Conservation (phyloP, 1,140 invertebrate genomes). For the Saccostrea glomerata region DNA sequence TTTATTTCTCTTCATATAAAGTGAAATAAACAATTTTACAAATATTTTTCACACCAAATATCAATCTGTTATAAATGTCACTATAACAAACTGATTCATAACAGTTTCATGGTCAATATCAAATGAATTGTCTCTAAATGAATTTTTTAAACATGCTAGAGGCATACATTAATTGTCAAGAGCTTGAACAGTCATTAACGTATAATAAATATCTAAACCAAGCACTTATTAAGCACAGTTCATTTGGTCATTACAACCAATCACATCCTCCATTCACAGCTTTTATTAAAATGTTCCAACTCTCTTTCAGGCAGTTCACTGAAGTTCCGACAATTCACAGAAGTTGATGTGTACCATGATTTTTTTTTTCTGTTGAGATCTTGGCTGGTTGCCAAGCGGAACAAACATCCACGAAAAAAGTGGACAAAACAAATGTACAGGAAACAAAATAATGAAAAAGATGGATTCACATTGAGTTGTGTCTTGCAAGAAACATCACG, state of each 20-base stretch:
- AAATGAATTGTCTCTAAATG: constrained; percentile 35
- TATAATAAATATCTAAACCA: constrained; percentile 21
- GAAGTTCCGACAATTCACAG: constrained; percentile 28
- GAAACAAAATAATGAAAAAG: constrained; percentile 33
- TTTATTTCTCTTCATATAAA: constrained; percentile 35
- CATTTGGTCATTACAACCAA: constrained; percentile 20
- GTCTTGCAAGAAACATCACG: constrained; percentile 31
- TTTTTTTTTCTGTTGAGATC: background rate
- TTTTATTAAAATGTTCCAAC: background rate
- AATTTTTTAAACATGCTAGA: background rate
- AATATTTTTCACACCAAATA: constrained; percentile 38
- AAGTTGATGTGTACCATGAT: constrained; percentile 20
- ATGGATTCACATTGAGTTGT: constrained; percentile 38
- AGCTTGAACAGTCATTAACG: background rate
- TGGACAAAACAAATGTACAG: constrained; percentile 30
- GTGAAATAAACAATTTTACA: constrained; percentile 37
- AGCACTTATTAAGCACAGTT: constrained; percentile 22
- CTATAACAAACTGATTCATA: constrained; percentile 30
- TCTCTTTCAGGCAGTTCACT: constrained; percentile 23
- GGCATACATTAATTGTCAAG: constrained; percentile 3
- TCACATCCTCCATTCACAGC: constrained; percentile 4
- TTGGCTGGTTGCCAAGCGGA: background rate
- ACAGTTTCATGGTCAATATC: constrained; percentile 34
- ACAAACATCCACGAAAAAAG: constrained; percentile 10
- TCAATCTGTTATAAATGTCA: constrained; percentile 30